Conservation (phyloP, 1,140 invertebrate species). For the Hirudo medicinalis region DNA sequence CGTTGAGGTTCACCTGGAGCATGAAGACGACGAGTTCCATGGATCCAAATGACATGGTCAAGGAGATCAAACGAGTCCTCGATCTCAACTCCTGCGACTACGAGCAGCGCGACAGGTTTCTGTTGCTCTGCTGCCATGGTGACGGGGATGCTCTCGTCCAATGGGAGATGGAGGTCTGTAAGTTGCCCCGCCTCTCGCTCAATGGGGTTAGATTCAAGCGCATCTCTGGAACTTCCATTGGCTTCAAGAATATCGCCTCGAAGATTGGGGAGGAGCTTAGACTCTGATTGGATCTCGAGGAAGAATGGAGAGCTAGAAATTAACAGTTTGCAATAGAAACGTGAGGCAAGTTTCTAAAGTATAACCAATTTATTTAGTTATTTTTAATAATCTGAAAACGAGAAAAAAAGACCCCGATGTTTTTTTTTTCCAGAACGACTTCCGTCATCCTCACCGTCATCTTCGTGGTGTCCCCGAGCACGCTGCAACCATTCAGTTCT, state of each 20-base stretch:
- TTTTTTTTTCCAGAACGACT: too few species aligned
- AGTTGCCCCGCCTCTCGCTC: constrained; percentile 87
- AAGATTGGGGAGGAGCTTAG: constrained; percentile 99
- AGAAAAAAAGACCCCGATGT: background rate
- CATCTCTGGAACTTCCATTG: constrained; percentile 97
- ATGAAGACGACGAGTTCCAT: constrained; percentile 99
- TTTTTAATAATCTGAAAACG: constrained; percentile 12
- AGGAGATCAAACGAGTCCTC: constrained; percentile 90
- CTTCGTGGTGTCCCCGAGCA: too few species aligned
- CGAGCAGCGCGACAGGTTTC: constrained; percentile 91
- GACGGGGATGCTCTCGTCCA: constrained; percentile 97
- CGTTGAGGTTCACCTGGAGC: constrained; percentile 96
- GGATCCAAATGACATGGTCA: constrained; percentile 97
- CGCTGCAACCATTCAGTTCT: too few species aligned
- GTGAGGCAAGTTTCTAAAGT: background rate
- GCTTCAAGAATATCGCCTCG: constrained; percentile 99
- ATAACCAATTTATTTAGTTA: constrained; percentile 4
- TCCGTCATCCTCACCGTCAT: too few species aligned
- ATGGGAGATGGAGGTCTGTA: constrained; percentile 99
- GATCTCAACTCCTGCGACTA: constrained; percentile 99
- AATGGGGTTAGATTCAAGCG: constrained; percentile 99
- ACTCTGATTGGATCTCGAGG: constrained; percentile 51
- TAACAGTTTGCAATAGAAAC: constrained; percentile 8
- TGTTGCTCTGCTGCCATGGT: constrained; percentile 92
- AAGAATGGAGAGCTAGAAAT: background rate